Percentiles rank a stretch among this genome's conserved stretches.
Evolutionary conservation across 2,113 vertebrate genomes (phyloP).

Genomic region (Melanerpes aurifrons): DNA sequence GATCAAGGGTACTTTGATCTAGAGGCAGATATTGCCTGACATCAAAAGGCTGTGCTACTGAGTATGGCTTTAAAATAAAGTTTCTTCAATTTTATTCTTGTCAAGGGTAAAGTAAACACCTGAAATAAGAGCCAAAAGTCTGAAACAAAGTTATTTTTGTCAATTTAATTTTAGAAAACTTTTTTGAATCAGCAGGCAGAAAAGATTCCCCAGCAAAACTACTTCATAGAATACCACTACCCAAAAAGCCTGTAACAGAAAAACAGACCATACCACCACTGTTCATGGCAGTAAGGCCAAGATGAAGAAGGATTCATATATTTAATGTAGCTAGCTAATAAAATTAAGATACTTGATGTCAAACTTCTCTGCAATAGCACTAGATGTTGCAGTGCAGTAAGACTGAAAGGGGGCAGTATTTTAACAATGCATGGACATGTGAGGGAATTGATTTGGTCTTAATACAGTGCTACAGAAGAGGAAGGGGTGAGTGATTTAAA

Average conservation of each 20-base stretch:
- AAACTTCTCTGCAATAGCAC: neutral
- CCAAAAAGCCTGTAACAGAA: neutral
- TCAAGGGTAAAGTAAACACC: neutral
- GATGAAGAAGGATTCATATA: neutral
- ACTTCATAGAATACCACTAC: neutral
- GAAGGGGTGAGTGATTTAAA: neutral
- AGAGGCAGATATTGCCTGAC: too few species aligned
- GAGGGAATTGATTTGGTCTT: neutral
- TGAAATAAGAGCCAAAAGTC: neutral
- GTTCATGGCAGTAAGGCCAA: neutral
- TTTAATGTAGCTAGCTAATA: neutral
- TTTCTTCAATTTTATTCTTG: neutral
- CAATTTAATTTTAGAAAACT: neutral
- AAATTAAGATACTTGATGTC: neutral
- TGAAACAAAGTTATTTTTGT: neutral
- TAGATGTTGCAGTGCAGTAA: neutral
- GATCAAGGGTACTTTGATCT: slow-evolving; percentile 28
- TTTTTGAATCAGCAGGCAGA: neutral
- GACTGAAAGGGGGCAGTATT: neutral
- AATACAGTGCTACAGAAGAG: neutral
- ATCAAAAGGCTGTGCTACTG: neutral
- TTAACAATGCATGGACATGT: neutral
- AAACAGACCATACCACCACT: neutral
- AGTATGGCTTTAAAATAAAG: neutral
- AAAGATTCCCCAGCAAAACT: neutral